phyloP scores from a whole-genome alignment of 1,140 invertebrate species.

The Zaprionus capensis region DNA sequence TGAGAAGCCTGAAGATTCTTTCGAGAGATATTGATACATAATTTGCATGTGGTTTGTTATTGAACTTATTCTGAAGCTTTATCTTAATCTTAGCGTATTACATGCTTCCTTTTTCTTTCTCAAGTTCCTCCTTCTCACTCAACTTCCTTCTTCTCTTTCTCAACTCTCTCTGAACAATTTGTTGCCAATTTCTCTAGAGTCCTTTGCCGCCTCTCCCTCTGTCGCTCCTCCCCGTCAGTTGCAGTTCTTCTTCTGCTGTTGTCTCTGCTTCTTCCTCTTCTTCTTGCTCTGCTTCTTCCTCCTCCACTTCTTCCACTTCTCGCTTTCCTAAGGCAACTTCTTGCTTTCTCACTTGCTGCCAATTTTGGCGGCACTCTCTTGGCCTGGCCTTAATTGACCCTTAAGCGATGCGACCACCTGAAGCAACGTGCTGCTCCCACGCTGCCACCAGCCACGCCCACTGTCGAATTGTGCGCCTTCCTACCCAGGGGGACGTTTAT shows the following conservation, averaged over 20 bases:
- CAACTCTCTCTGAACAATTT: background rate
- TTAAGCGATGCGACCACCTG: slow-evolving; percentile 15
- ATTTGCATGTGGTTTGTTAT: too few relatives aligned
- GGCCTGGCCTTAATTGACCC: slow-evolving; percentile 30
- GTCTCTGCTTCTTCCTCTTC: background rate
- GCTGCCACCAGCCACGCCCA: slow-evolving; percentile 4
- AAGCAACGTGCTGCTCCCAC: background rate
- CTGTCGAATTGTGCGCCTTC: slow-evolving; percentile 24
- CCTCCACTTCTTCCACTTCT: background rate
- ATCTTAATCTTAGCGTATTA: too few relatives aligned
- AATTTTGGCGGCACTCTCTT: slow-evolving; percentile 11
- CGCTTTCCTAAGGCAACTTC: slow-evolving; percentile 2
- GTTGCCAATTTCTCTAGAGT: background rate
- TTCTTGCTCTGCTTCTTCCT: background rate
- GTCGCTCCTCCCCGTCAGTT: background rate
- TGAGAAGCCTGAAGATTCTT: too few relatives aligned
- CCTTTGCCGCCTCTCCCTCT: background rate
- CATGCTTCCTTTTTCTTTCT: too few relatives aligned
- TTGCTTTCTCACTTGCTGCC: background rate
- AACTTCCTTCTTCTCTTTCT: too few relatives aligned
- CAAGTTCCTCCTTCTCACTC: too few relatives aligned
- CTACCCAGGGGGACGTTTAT: slow-evolving; percentile 36
- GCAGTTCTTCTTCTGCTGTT: background rate
- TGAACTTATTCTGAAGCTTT: too few relatives aligned
- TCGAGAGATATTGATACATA: too few relatives aligned